A percentile compares a stretch with the other conserved stretches of the same genome.
phyloP scores from a whole-genome alignment of 1,140 invertebrate genomes.

The Brachionus angularis region DNA sequence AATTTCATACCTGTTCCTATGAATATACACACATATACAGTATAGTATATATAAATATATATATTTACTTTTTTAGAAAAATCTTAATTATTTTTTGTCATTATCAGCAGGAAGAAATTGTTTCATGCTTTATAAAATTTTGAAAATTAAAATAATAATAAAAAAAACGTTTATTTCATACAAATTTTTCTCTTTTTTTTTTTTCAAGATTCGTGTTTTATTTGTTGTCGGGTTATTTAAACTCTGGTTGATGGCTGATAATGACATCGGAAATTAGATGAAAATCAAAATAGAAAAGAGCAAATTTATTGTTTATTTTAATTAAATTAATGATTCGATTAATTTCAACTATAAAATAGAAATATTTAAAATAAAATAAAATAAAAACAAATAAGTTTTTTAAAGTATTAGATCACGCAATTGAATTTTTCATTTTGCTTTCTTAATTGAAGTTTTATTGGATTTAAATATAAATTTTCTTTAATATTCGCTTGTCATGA shows the following conservation, averaged over 20 bases:
- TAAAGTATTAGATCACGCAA: slow-evolving; percentile 37
- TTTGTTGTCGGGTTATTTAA: slow-evolving; percentile 7
- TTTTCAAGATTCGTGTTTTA: slow-evolving; percentile 1
- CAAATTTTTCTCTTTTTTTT: neutral
- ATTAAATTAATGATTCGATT: slow-evolving; percentile 41
- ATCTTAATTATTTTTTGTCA: slow-evolving; percentile 38
- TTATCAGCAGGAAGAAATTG: slow-evolving; percentile 39
- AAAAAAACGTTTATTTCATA: too few relatives aligned
- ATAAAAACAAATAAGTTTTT: too few relatives aligned
- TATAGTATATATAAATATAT: too few relatives aligned
- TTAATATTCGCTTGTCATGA: too few relatives aligned
- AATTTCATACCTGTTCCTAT: slow-evolving; percentile 4
- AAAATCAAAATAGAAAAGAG: slow-evolving; percentile 15
- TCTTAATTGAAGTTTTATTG: too few relatives aligned
- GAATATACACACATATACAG: too few relatives aligned
- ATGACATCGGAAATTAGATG: slow-evolving; percentile 35
- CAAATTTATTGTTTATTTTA: too few relatives aligned
- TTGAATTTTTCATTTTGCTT: too few relatives aligned
- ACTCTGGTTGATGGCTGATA: slow-evolving; percentile 33
- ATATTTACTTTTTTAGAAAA: slow-evolving; percentile 4
- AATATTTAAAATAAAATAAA: too few relatives aligned
- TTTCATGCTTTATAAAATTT: slow-evolving; percentile 42
- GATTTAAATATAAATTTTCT: too few relatives aligned
- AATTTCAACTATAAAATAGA: slow-evolving; percentile 16
- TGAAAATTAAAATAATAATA: neutral